phyloP scores from a whole-genome alignment of 2,888 invertebrate genomes.

The Monoplex corrugatus region DNA sequence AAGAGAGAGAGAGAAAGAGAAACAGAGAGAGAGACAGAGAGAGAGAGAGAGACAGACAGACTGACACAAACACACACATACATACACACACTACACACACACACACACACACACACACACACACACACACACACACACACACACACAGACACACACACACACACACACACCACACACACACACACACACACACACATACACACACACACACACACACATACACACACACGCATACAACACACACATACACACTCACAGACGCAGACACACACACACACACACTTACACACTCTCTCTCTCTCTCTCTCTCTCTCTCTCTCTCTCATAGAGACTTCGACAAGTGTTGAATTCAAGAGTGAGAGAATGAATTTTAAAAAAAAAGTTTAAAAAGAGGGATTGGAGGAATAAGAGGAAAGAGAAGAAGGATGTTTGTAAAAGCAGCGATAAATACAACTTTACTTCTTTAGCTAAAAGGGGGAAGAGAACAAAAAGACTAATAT shows the following conservation, averaged over 20 bases:
- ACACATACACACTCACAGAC: neutral
- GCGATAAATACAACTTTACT: too few species aligned
- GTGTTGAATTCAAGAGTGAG: too few species aligned
- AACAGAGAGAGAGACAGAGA: neutral
- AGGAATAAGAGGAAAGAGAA: too few species aligned
- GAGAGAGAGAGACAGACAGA: neutral
- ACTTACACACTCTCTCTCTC: neutral
- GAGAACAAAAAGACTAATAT: too few species aligned
- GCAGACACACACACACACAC: conserved; percentile 5
- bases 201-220: neutral
- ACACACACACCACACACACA: neutral
- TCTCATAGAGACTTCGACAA: too few species aligned
- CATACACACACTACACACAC: neutral
- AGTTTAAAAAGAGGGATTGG: too few species aligned
- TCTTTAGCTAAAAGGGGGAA: too few species aligned
- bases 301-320: neutral
- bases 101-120: neutral
- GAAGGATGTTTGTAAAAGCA: too few species aligned
- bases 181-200: neutral
- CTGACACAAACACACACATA: neutral
- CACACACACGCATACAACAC: neutral
- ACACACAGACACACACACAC: neutral
- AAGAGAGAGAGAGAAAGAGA: neutral
- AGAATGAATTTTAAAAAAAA: too few species aligned
- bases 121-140: neutral